Evolutionary conservation across 2,113 vertebrate genomes (phyloP).

Genomic region (Crypturellus undulatus): DNA sequence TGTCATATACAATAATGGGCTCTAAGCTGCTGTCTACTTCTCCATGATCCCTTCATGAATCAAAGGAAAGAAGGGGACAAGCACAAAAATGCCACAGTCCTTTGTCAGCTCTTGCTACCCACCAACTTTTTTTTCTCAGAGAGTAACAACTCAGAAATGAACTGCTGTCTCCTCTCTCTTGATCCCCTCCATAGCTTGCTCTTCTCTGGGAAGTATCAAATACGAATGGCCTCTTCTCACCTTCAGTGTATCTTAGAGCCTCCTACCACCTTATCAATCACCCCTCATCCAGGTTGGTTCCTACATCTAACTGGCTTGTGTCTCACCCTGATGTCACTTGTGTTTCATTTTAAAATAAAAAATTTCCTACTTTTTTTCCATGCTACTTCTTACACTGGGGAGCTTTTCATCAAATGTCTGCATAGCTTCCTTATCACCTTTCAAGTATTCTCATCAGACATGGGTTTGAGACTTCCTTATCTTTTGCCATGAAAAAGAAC

Average conservation of each 20-base stretch:
- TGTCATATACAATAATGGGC: not conserved
- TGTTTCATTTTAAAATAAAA: not conserved
- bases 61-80: not conserved
- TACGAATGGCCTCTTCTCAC: not conserved
- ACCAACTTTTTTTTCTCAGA: not conserved
- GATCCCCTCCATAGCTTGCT: not conserved
- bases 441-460: not conserved
- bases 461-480: not conserved
- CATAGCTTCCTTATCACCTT: not conserved
- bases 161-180: not conserved
- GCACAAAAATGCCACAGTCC: not conserved
- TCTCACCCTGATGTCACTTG: not conserved
- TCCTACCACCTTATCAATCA: not conserved
- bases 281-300: not conserved
- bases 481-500: not conserved
- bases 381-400: accelerated
- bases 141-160: not conserved
- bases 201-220: not conserved
- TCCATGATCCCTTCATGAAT: not conserved
- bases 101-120: not conserved
- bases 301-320: not conserved
- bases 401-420: not conserved
- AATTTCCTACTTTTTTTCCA: not conserved
- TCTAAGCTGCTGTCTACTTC: not conserved
- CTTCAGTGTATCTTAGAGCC: not conserved